A percentile compares a stretch with the other conserved stretches of the same genome.
phyloP scores from a whole-genome alignment of 2,888 invertebrate genomes.

The Meghimatium bilineatum region DNA sequence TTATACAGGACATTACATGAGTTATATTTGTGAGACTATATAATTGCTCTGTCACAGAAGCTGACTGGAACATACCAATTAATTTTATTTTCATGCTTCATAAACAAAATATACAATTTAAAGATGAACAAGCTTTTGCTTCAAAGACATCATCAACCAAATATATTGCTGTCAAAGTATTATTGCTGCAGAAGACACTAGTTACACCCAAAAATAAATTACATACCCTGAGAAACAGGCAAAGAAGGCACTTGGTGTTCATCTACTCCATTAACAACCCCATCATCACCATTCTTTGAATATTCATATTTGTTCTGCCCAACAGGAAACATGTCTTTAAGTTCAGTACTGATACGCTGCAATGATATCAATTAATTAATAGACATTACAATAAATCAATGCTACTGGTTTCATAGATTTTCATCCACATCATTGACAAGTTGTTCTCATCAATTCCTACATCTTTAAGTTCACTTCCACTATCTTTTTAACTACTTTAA shows the following conservation, averaged over 20 bases:
- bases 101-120: too few relatives aligned
- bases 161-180: too few relatives aligned
- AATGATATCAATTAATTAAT: not conserved
- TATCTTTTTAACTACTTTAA: not conserved
- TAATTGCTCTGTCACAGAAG: too few relatives aligned
- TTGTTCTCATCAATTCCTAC: not conserved
- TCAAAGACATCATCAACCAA: too few relatives aligned
- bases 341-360: conserved; percentile 44
- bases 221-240: conserved; percentile 21
- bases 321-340: conserved; percentile 30
- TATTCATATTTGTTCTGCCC: conserved; percentile 15
- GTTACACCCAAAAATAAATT: not conserved
- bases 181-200: too few relatives aligned
- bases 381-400: not conserved
- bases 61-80: too few relatives aligned
- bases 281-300: conserved; percentile 6
- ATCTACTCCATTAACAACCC: not conserved
- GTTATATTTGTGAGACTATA: too few relatives aligned
- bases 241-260: conserved; percentile 25
- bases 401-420: not conserved
- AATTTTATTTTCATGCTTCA: too few relatives aligned
- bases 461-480: not conserved
- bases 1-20: too few relatives aligned
- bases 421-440: not conserved
- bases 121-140: too few relatives aligned